A percentile compares a stretch with the other conserved stretches of the same genome.
phyloP scores from a whole-genome alignment of 2,113 vertebrate genomes.

The Aythya baeri region DNA sequence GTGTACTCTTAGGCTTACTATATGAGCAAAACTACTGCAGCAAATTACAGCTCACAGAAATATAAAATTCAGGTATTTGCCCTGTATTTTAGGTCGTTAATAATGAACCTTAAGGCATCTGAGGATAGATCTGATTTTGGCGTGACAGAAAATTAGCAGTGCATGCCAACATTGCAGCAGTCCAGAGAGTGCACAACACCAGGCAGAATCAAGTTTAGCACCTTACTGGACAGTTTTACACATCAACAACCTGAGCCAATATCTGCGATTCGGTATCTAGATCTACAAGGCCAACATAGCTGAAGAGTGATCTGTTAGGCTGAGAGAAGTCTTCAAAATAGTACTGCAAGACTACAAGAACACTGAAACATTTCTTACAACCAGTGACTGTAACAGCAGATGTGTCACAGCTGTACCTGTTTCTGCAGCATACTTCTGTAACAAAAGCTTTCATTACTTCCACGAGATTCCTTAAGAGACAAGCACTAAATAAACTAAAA shows the following conservation, averaged over 20 bases:
- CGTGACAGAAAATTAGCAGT: background rate
- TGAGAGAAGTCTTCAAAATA: background rate
- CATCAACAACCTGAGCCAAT: background rate
- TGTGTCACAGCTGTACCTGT: background rate
- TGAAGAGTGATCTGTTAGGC: background rate
- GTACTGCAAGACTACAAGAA: background rate
- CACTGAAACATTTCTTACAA: background rate
- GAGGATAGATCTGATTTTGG: background rate
- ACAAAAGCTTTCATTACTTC: background rate
- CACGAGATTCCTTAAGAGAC: background rate
- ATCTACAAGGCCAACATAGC: background rate
- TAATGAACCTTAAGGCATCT: background rate
- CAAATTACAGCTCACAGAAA: background rate
- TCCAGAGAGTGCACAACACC: background rate
- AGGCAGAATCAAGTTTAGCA: background rate
- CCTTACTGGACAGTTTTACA: background rate
- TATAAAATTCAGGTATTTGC: background rate
- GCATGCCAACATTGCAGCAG: background rate
- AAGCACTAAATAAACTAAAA: background rate
- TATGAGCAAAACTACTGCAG: background rate
- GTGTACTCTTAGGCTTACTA: background rate
- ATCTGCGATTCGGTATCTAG: background rate
- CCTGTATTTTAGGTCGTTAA: background rate
- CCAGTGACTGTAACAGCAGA: background rate
- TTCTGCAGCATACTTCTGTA: background rate